These are phyloP conservation scores for Mustela nigripes DNA, from an alignment of 2,113 vertebrate species.

Conservation along the genomic window DNA sequence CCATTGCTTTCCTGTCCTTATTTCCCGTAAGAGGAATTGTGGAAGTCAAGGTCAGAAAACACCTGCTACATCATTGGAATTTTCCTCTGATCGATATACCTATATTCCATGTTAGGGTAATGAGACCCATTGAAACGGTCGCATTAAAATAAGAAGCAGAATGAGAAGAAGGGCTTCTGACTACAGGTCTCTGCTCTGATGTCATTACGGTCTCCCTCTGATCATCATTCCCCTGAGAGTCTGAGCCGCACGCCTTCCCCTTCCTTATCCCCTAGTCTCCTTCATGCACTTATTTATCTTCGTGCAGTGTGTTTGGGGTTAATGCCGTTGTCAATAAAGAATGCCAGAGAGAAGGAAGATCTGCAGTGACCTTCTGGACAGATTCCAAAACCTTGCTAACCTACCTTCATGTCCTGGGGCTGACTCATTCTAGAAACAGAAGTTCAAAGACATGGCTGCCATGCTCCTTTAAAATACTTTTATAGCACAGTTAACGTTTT, in stretches of 20 bases:
- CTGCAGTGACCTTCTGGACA: not conserved
- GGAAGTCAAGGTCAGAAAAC: not conserved
- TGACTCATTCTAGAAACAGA: conserved; percentile 63
- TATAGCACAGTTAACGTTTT: conserved; percentile 57
- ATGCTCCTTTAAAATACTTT: conserved; percentile 64
- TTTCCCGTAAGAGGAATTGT: conserved; percentile 1
- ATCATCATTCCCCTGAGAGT: not conserved
- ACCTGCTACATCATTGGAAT: not conserved
- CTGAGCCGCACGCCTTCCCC: not conserved
- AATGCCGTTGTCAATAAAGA: not conserved
- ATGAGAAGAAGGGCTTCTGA: not conserved
- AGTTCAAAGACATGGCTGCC: conserved; percentile 61
- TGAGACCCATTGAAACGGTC: not conserved
- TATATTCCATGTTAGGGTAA: not conserved
- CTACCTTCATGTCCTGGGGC: not conserved
- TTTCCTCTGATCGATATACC: not conserved
- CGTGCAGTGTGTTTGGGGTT: not conserved
- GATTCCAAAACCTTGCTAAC: not conserved
- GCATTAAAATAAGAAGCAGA: not conserved
- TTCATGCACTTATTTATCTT: not conserved
- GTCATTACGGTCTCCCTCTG: not conserved
- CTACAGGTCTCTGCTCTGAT: not conserved
- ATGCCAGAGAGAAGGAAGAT: not conserved
- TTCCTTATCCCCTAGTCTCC: not conserved
- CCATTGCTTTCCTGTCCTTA: not conserved